Percentiles rank a stretch among this genome's conserved stretches.
Evolutionary conservation across 2,888 invertebrate species (phyloP).

Genomic region (Erebia ligea): DNA sequence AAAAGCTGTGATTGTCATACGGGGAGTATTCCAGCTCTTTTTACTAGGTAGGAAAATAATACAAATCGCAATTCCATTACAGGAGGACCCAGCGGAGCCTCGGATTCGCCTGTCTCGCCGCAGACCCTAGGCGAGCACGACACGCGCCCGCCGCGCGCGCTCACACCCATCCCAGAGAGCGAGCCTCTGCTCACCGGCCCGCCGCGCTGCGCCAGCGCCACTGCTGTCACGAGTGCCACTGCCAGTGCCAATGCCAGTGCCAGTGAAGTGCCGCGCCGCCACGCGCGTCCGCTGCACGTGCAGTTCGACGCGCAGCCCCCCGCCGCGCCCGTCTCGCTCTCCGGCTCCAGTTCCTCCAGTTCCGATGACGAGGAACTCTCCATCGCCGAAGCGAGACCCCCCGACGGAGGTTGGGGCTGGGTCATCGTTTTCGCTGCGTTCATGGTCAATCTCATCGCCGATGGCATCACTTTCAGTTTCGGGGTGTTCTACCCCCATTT

Average conservation of each 20-base stretch:
- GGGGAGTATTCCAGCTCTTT: no score
- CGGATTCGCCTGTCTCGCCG: conserved; percentile 55
- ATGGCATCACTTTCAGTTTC: conserved; percentile 96
- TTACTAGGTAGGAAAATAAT: no score
- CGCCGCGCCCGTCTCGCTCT: conserved; percentile 64
- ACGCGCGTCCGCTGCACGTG: conserved; percentile 80
- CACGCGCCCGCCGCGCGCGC: conserved; percentile 67
- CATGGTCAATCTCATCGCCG: conserved; percentile 94
- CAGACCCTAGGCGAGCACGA: conserved; percentile 67
- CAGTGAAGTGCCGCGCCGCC: conserved; percentile 55
- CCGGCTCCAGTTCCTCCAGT: conserved; percentile 70
- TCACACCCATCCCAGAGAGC: conserved; percentile 70
- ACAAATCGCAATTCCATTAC: background rate
- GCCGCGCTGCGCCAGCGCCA: conserved; percentile 19
- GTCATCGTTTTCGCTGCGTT: conserved; percentile 95
- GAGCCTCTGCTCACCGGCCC: conserved; percentile 66
- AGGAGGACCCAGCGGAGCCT: conserved; percentile 73
- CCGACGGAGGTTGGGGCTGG: conserved; percentile 97
- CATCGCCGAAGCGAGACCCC: conserved; percentile 87
- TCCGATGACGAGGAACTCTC: conserved; percentile 85
- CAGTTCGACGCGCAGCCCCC: conserved; percentile 83
- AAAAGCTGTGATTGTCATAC: no score
- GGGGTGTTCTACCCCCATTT: conserved; percentile 95
- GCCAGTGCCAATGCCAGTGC: conserved; percentile 43
- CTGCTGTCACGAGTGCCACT: background rate